Conservation (phyloP, 2,113 vertebrate species). For the Nestor notabilis region DNA sequence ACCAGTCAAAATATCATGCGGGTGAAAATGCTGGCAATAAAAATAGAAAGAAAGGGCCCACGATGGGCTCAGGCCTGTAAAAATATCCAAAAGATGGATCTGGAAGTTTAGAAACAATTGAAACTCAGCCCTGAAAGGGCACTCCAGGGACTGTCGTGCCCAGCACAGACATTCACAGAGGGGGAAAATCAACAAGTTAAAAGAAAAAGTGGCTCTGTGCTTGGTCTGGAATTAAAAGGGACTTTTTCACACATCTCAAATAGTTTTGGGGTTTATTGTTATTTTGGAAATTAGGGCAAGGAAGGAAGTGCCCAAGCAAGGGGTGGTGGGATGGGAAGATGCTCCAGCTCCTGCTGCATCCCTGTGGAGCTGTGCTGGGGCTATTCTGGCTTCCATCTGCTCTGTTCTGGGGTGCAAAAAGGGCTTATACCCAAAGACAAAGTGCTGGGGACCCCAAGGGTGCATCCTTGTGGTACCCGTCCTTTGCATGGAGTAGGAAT, state of each 20-base stretch:
- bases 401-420: not conserved
- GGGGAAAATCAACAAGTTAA: not conserved
- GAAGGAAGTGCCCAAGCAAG: not conserved
- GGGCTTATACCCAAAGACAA: not conserved
- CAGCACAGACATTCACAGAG: not conserved
- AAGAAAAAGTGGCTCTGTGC: not conserved
- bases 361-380: not conserved
- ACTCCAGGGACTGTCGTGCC: not conserved
- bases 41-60: not conserved
- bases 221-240: not conserved
- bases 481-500: not conserved
- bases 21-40: constrained; percentile 15
- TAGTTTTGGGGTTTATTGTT: not conserved
- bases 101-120: constrained; percentile 27
- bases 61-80: not conserved
- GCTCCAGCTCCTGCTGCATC: not conserved
- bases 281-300: not conserved
- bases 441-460: not conserved
- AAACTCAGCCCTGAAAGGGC: not conserved
- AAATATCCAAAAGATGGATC: constrained; percentile 23
- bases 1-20: constrained; percentile 20
- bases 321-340: not conserved
- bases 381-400: not conserved
- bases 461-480: not conserved
- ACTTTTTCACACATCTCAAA: not conserved